A percentile compares a stretch with the other conserved stretches of the same genome.
phyloP scores from a whole-genome alignment of 2,113 vertebrate genomes.

The Pleuronectes platessa region DNA sequence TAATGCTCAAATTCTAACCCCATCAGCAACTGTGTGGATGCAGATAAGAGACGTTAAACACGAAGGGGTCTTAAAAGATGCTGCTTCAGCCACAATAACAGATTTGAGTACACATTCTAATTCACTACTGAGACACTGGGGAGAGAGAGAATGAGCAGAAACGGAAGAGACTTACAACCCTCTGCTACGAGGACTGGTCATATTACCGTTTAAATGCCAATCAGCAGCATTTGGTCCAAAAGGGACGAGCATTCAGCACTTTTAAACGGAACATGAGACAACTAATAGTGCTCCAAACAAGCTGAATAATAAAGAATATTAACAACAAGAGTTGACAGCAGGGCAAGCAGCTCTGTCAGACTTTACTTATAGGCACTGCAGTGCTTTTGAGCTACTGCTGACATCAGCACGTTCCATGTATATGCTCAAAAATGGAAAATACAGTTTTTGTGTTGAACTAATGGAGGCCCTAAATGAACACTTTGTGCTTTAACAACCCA shows the following conservation, averaged over 20 bases:
- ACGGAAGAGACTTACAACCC: neutral
- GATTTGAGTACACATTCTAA: neutral
- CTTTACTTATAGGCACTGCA: neutral
- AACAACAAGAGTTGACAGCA: neutral
- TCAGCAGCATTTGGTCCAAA: constrained; percentile 3
- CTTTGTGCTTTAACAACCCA: no score
- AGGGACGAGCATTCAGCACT: constrained; percentile 3
- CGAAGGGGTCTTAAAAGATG: neutral
- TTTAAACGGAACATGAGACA: constrained; percentile 20
- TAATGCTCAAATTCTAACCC: constrained; percentile 35
- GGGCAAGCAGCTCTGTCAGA: neutral
- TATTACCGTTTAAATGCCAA: neutral
- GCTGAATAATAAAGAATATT: constrained; percentile 13
- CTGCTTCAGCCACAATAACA: constrained; percentile 13
- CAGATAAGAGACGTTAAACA: constrained; percentile 38
- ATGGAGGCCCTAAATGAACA: no score
- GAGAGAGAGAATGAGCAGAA: neutral
- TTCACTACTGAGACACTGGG: neutral
- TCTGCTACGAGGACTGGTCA: neutral
- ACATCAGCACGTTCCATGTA: neutral
- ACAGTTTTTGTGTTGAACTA: no score
- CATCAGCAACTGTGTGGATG: constrained; percentile 17
- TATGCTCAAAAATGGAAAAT: neutral
- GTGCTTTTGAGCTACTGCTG: neutral
- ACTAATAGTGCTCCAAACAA: constrained; percentile 21